A percentile compares a stretch with the other conserved stretches of the same genome.
Conservation (phyloP, 1,140 invertebrate species). For the Coptotermes formosanus region DNA sequence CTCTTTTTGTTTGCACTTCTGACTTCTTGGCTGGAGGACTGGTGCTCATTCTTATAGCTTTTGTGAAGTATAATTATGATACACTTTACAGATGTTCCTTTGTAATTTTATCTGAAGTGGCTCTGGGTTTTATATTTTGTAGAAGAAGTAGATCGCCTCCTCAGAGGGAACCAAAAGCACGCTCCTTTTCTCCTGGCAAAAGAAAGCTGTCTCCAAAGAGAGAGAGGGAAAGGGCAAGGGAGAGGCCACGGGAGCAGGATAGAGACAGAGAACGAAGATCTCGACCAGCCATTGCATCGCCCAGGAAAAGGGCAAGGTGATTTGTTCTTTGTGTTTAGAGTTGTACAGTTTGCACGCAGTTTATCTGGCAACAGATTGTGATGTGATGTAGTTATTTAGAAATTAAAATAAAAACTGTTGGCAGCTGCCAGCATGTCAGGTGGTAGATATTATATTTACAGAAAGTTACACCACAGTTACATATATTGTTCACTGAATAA, state of each 20-base stretch:
- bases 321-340: too few species aligned
- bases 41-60: neutral
- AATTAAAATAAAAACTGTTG: too few species aligned
- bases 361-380: too few species aligned
- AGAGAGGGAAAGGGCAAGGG: conserved; percentile 4
- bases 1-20: too few species aligned
- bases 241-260: neutral
- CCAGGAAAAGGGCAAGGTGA: conserved; percentile 27
- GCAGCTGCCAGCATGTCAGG: too few species aligned
- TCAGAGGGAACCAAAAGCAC: conserved; percentile 21
- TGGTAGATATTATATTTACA: too few species aligned
- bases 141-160: conserved; percentile 30
- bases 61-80: neutral
- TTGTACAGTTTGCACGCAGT: too few species aligned
- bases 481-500: too few species aligned
- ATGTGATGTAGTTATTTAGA: too few species aligned
- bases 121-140: neutral
- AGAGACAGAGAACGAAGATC: conserved; percentile 4
- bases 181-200: conserved; percentile 26
- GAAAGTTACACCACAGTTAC: too few species aligned
- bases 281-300: neutral
- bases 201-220: conserved; percentile 30
- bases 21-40: neutral
- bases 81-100: neutral
- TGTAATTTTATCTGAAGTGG: neutral